phyloP scores from a whole-genome alignment of 1,140 invertebrate genomes.

The Neuroterus valhalla region DNA sequence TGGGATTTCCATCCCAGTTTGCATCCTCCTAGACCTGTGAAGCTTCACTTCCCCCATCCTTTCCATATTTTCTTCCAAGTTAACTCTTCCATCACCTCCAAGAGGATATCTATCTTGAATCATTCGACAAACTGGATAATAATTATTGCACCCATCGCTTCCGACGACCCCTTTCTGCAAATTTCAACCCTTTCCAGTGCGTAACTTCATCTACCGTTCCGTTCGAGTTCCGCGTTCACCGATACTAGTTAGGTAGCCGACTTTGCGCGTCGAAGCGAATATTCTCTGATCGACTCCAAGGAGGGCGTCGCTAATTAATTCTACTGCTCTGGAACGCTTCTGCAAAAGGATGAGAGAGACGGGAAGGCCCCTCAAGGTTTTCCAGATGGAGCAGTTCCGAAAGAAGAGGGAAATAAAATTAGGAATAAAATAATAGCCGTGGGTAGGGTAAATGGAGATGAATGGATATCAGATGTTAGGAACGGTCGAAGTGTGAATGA shows the following conservation, averaged over 20 bases:
- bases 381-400: too few species aligned
- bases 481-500: too few species aligned
- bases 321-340: constrained; percentile 34
- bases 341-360: constrained; percentile 29
- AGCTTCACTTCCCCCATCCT: constrained; percentile 7
- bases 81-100: neutral
- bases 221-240: constrained; percentile 12
- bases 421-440: too few species aligned
- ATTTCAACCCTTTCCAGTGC: neutral
- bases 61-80: constrained; percentile 18
- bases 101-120: constrained; percentile 13
- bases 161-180: neutral
- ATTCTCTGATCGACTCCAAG: constrained; percentile 42
- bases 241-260: constrained; percentile 24
- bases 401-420: too few species aligned
- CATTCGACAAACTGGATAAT: constrained; percentile 50
- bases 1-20: constrained; percentile 26
- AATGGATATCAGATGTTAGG: too few species aligned
- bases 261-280: constrained; percentile 28
- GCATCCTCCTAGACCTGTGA: neutral
- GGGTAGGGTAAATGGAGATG: too few species aligned
- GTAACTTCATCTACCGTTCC: constrained; percentile 21
- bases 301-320: constrained; percentile 54
- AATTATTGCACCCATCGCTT: constrained; percentile 46
- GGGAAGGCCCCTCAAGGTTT: constrained; percentile 11